Percentiles rank a stretch among this genome's conserved stretches.
Conservation (phyloP, 2,797 vertebrate genomes). For the Gallirallus australis region DNA sequence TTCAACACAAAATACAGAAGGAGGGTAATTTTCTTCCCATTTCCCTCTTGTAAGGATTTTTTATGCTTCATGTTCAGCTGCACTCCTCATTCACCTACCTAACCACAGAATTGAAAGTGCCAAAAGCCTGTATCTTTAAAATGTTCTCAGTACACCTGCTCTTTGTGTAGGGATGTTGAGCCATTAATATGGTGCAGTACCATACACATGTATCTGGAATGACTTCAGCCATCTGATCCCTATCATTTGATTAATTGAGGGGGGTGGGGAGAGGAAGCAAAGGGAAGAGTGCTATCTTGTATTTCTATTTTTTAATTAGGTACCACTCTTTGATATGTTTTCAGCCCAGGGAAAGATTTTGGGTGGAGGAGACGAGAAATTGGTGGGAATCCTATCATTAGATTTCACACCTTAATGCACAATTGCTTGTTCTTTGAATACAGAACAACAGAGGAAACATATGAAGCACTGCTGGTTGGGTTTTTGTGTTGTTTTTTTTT, state of each 20-base stretch:
- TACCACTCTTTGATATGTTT: not conserved
- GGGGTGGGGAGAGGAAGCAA: not conserved
- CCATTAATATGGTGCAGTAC: not conserved
- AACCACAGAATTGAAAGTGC: not conserved
- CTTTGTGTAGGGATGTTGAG: not conserved
- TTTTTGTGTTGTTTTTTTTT: not conserved
- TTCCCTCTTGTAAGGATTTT: not conserved
- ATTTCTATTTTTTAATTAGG: not conserved
- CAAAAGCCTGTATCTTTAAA: not conserved
- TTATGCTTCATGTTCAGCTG: not conserved
- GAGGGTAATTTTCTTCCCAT: not conserved
- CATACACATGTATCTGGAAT: not conserved
- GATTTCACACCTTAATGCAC: not conserved
- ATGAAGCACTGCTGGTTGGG: not conserved
- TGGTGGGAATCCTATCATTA: not conserved
- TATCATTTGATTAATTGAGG: not conserved
- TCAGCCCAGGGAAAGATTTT: not conserved
- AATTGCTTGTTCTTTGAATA: not conserved
- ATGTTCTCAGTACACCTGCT: fast-evolving
- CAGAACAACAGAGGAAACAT: not conserved
- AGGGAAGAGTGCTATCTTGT: not conserved
- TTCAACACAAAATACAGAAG: not conserved
- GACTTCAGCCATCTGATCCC: not conserved
- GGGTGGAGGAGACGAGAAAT: not conserved
- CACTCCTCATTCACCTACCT: not conserved